phyloP scores from a whole-genome alignment of 2,888 invertebrate genomes.

The Psylliodes chrysocephalus region DNA sequence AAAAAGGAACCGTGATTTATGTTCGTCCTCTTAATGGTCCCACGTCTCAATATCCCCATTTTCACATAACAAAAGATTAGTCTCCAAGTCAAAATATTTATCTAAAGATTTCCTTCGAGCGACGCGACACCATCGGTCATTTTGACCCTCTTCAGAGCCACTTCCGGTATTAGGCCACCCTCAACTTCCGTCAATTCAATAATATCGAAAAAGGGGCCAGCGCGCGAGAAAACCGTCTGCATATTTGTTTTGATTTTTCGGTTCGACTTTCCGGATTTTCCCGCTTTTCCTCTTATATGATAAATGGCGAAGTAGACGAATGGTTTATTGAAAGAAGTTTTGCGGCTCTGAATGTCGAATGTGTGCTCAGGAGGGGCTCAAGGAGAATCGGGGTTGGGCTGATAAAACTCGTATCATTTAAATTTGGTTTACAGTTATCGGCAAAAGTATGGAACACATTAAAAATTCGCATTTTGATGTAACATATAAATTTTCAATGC shows the following conservation, averaged over 20 bases:
- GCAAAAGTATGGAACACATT: not conserved
- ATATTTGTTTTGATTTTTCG: constrained; percentile 63
- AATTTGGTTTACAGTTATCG: no score
- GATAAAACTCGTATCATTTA: no score
- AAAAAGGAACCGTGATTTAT: no score
- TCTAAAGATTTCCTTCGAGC: constrained; percentile 52
- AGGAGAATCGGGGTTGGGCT: no score
- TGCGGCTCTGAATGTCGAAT: constrained; percentile 52
- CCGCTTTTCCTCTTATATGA: constrained; percentile 51
- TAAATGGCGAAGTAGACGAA: constrained; percentile 60
- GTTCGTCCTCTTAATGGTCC: no score
- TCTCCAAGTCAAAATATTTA: constrained; percentile 53
- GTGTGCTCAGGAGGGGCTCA: constrained; percentile 35
- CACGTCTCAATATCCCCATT: not conserved
- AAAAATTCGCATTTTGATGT: not conserved
- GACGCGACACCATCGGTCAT: constrained; percentile 58
- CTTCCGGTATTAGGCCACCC: constrained; percentile 55
- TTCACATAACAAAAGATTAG: constrained; percentile 20
- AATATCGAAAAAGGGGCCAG: constrained; percentile 42
- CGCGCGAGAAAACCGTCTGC: constrained; percentile 59
- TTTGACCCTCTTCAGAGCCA: constrained; percentile 50
- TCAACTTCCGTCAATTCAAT: constrained; percentile 59
- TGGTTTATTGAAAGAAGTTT: constrained; percentile 63
- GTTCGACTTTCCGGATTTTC: constrained; percentile 51
- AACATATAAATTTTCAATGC: not conserved